A percentile compares a stretch with the other conserved stretches of the same genome.
Evolutionary conservation across 2,797 vertebrate species (phyloP).

Genomic region (Columba guinea): DNA sequence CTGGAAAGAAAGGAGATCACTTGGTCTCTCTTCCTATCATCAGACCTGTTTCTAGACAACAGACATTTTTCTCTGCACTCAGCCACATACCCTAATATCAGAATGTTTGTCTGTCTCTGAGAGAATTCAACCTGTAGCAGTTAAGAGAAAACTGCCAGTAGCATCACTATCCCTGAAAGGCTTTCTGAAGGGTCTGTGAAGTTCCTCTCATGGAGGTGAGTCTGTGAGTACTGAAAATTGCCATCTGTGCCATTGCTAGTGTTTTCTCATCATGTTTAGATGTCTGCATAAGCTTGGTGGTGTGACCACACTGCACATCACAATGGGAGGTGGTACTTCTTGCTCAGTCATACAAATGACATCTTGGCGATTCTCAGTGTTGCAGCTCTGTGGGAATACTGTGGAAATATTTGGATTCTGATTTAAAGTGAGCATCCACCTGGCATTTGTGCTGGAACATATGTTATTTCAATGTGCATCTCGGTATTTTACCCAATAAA

Average conservation of each 20-base stretch:
- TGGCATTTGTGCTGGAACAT: not conserved
- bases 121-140: not conserved
- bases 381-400: not conserved
- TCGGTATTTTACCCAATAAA: not conserved
- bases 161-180: not conserved
- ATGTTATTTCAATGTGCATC: not conserved
- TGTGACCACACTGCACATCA: not conserved
- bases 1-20: not conserved
- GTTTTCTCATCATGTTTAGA: not conserved
- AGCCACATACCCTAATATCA: not conserved
- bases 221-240: not conserved
- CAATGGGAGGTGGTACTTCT: not conserved
- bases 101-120: not conserved
- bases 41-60: not conserved
- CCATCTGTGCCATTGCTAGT: not conserved
- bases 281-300: not conserved
- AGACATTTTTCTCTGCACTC: not conserved
- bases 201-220: not conserved
- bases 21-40: not conserved
- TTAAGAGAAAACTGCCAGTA: not conserved
- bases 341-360: not conserved
- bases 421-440: not conserved
- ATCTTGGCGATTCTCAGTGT: fast-evolving
- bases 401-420: not conserved
- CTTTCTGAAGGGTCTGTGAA: not conserved